Evolutionary conservation across 2,797 vertebrate species (phyloP), one percentile per base, ranked within the genome.

Genomic region (Limnodromus scolopaceus): DNA sequence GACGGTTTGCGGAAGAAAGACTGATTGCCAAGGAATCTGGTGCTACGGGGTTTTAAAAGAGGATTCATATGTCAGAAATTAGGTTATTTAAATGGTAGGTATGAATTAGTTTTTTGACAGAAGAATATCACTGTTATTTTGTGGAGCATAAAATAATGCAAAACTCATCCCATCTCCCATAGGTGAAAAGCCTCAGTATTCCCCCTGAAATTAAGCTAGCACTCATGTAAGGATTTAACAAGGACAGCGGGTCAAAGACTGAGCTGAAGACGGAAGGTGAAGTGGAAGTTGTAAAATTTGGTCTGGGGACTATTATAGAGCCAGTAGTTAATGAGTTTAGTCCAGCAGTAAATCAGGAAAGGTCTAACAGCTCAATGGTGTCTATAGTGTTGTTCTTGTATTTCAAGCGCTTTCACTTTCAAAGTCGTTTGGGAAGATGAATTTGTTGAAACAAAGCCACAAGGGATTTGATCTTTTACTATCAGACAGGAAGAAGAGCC

Each of bases 311-410:
- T 66, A 48, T 55, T 90, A 23, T 32, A 74, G 71, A 85, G 53
- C 14, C 70, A 66, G 84, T 25, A 81, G 84, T 49, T 86, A 95
- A 92, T n/a, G 63, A 88, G 65, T 89, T 85, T 77, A 87, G 60
- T 20, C 70, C 82, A 90, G 70, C 55, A 96, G 76, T 95, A 94
- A 96, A 95, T 92, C 89, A 95, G 53, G 48, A 75, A 58, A 79
- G 48, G 45, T 36, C 69, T 51, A 91, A 79, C 19, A 85, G 61
- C 75, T 92, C 53, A 68, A 13, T 53, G 65, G 34, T 86, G 79
- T 70, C 69, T 48, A 11, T 11, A 36, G 79, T 12, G 32, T 25
- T 91, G 49, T 22, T 82, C 20, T 83, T 83, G 16, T 39, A 55
- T 43, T 93, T 77, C 82, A 70, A 75, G 83, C 80, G 75, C 68